Conservation (phyloP, 1,140 invertebrate genomes). For the Pogonognathellus flavescens region DNA sequence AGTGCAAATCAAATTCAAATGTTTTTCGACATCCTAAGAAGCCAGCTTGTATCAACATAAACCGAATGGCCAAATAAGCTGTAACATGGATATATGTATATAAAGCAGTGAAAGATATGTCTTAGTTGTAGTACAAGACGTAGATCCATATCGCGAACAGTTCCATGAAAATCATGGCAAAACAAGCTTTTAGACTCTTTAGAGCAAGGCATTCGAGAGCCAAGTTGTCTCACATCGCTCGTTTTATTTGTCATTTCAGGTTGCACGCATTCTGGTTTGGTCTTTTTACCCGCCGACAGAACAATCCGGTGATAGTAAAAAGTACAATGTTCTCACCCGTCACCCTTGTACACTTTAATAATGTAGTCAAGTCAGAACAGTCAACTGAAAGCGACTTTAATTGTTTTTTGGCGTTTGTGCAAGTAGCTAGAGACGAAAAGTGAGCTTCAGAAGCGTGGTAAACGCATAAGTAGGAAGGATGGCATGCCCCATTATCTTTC, state of each 20-base stretch:
- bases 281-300: not conserved
- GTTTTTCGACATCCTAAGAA: too few species aligned
- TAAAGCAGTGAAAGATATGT: too few species aligned
- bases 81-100: too few species aligned
- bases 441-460: slow-evolving; percentile 22
- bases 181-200: too few species aligned
- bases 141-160: too few species aligned
- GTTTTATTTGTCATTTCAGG: slow-evolving; percentile 12
- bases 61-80: too few species aligned
- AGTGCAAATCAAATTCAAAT: too few species aligned
- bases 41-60: too few species aligned
- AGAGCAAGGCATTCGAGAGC: too few species aligned
- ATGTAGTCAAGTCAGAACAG: not conserved
- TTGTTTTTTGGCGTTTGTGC: slow-evolving; percentile 18
- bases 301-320: not conserved
- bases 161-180: too few species aligned
- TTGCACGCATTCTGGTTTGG: not conserved
- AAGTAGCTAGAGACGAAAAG: slow-evolving; percentile 18
- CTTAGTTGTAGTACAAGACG: too few species aligned
- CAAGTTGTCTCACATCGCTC: slow-evolving; percentile 23
- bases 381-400: not conserved
- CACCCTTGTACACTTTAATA: not conserved
- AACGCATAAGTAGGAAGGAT: not conserved
- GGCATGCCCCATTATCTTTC: slow-evolving; percentile 43
- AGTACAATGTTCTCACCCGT: not conserved